A percentile compares a stretch with the other conserved stretches of the same genome.
phyloP scores from a whole-genome alignment of 2,888 invertebrate species.

The Malachius bipustulatus region DNA sequence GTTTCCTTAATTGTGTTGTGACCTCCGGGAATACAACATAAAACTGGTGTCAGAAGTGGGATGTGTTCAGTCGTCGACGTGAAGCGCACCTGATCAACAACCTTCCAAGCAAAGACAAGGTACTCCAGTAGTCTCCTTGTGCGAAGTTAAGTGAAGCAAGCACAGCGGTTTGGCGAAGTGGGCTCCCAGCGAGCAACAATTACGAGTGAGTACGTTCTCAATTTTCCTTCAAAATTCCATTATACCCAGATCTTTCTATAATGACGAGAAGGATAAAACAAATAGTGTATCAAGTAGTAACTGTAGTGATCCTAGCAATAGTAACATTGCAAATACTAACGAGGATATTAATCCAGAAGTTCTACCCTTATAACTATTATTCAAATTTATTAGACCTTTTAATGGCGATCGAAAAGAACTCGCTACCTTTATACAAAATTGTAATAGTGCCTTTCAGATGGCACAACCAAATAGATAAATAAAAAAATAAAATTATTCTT shows the following conservation, averaged over 20 bases:
- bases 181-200: slow-evolving; percentile 2
- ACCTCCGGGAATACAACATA: slow-evolving; percentile 3
- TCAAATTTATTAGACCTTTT: background rate
- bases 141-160: background rate
- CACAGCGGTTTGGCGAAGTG: background rate
- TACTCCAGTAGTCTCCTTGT: slow-evolving; percentile 1
- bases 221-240: background rate
- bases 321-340: background rate
- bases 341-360: background rate
- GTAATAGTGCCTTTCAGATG: slow-evolving; percentile 3
- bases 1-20: background rate
- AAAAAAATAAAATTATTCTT: background rate
- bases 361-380: background rate
- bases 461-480: background rate
- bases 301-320: too few relatives aligned
- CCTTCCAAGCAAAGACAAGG: background rate
- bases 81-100: background rate
- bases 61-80: background rate
- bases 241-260: slow-evolving; percentile 1
- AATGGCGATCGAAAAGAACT: slow-evolving; percentile 2
- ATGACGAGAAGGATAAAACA: background rate
- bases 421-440: background rate
- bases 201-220: slow-evolving; percentile 1
- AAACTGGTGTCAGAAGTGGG: slow-evolving; percentile 3
- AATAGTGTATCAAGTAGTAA: too few relatives aligned